Conservation (phyloP, 2,113 vertebrate species). For the Oreochromis tanganicae region DNA sequence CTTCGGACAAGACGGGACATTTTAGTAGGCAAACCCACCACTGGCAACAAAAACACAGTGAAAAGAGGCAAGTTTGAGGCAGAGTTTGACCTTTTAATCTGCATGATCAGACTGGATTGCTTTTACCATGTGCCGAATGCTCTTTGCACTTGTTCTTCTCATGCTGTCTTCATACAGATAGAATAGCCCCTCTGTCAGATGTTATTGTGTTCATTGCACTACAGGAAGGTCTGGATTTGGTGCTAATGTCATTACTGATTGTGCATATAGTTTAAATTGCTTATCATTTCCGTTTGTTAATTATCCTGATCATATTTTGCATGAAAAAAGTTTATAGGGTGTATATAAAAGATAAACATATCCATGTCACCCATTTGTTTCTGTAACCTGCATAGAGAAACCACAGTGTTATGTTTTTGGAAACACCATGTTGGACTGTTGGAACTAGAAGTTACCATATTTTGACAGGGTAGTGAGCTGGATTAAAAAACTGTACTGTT, state of each 20-base stretch:
- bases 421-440: not conserved
- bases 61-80: slow-evolving; percentile 63
- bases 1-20: slow-evolving; percentile 46
- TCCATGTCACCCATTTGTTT: not conserved
- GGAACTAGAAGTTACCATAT: not conserved
- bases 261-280: not conserved
- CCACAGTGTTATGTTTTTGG: not conserved
- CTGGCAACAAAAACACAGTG: slow-evolving; percentile 20
- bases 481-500: not conserved
- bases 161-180: not conserved
- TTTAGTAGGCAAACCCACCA: slow-evolving; percentile 35
- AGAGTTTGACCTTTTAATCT: slow-evolving; percentile 40
- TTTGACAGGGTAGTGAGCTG: not conserved
- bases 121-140: not conserved
- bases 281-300: not conserved
- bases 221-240: slow-evolving; percentile 15
- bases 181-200: not conserved
- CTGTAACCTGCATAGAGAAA: not conserved
- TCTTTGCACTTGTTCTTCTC: slow-evolving; percentile 10
- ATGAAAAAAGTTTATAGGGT: not conserved
- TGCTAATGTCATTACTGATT: not conserved
- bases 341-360: not conserved
- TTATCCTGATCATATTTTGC: not conserved
- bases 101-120: slow-evolving; percentile 43
- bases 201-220: slow-evolving; percentile 11